These are phyloP conservation scores for Caenorhabditis latens DNA, from an alignment of 1,140 invertebrate species.

Conservation along the genomic window DNA sequence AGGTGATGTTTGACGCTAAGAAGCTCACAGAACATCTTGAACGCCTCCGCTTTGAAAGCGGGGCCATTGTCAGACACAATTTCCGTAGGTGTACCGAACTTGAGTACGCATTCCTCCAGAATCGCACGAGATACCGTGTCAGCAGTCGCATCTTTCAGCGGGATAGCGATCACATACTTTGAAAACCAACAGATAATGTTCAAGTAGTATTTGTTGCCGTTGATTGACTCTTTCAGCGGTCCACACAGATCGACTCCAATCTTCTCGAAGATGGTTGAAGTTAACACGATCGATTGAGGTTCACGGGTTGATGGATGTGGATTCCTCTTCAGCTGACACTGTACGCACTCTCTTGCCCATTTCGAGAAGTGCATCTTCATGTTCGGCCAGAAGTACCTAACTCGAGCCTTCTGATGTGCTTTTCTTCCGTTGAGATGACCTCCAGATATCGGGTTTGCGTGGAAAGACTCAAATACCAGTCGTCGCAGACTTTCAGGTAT, in stretches of 20 bases:
- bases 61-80: conserved; percentile 36
- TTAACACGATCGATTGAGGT: neutral
- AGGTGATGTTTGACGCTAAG: neutral
- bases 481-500: neutral
- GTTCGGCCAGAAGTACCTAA: conserved; percentile 30
- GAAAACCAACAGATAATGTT: conserved; percentile 53
- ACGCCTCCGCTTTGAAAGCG: neutral
- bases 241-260: conserved; percentile 46
- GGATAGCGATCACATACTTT: conserved; percentile 1
- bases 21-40: neutral
- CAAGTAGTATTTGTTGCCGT: conserved; percentile 32
- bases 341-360: neutral
- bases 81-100: conserved; percentile 17
- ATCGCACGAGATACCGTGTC: conserved; percentile 8
- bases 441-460: neutral
- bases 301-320: neutral
- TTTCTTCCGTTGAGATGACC: conserved; percentile 2
- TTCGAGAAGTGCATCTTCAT: conserved; percentile 2
- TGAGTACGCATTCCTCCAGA: neutral
- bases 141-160: neutral
- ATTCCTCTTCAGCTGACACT: conserved; percentile 32
- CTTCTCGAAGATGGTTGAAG: neutral
- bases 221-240: neutral
- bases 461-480: neutral
- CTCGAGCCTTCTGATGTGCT: neutral